Evolutionary conservation across 2,113 vertebrate genomes (phyloP), one percentile per base, ranked within the genome.

Genomic region (Panthera uncia): DNA sequence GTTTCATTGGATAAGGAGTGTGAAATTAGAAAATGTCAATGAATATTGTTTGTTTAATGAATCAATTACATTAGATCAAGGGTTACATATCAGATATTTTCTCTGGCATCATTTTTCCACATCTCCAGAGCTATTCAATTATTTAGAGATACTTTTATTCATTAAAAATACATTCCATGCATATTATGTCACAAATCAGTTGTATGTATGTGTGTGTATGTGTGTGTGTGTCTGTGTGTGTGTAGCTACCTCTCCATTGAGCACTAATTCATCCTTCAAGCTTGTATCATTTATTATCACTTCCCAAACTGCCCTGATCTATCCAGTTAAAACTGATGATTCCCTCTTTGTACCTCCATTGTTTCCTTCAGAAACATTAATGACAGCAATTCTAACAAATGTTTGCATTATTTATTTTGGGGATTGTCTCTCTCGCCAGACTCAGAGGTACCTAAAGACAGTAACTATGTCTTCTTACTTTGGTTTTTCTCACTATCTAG

Each of bases 1-100:
- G 81, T 65, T 88, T 96, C 97, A 98, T 97, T 66, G 91, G 96
- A 93, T 76, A 87, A 48, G 25, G 89, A 96, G 95, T 97, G 89
- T 98, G 97, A 98, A 98, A 98, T 98, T 73, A 66, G 38, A 84
- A 82, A 85, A 89, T 81, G 8, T 88, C 52, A 73, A 73, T 69
- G 61, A 85, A 52, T 33, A 68, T 71, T 89, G 27, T 95, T 81
- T 91, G 55, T 48, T 79, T 80, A 89, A 91, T 94, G 91, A 94
- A 95, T 86, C 52, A 89, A 80, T 91, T 94, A 89, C 7, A 85
- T 31, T 68, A 68, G 86, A 94, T 85, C 48, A 73, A 73, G 33
- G 19, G 38, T 36, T 85, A 55, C 78, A 83, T 66, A 55, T 29
- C 73, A 79, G 12, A 85, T 79, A 55, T 73, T 93, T 71, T 73